phyloP scores from a whole-genome alignment of 2,888 invertebrate species.

The Nomada flava region DNA sequence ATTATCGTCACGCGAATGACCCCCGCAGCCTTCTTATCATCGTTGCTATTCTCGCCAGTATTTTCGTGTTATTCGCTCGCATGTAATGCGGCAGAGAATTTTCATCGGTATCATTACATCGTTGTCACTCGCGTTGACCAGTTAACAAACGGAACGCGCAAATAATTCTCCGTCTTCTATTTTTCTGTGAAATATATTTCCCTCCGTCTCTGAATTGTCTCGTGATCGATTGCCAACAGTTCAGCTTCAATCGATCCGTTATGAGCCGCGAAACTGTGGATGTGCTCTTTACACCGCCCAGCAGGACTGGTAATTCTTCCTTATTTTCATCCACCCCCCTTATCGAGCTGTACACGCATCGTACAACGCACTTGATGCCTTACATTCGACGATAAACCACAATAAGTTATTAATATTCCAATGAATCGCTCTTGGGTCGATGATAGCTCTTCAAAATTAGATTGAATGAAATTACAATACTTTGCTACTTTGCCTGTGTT shows the following conservation, averaged over 20 bases:
- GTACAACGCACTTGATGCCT: not conserved
- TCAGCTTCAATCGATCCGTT: not conserved
- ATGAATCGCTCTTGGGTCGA: not conserved
- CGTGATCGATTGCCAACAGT: constrained; percentile 3
- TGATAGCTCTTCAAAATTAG: constrained; percentile 5
- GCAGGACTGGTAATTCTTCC: constrained; percentile 58
- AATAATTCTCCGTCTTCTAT: not conserved
- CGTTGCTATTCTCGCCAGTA: constrained; percentile 49
- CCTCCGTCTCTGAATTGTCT: not conserved
- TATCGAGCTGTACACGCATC: not conserved
- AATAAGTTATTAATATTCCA: constrained; percentile 15
- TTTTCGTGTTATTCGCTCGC: constrained; percentile 48
- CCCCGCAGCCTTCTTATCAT: constrained; percentile 65
- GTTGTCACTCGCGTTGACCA: constrained; percentile 29
- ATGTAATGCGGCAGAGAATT: constrained; percentile 36
- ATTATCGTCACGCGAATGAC: constrained; percentile 63
- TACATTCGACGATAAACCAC: constrained; percentile 6
- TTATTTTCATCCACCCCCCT: not conserved
- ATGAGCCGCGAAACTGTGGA: constrained; percentile 59
- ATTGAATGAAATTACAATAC: not conserved
- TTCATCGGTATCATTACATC: constrained; percentile 42
- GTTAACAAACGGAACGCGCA: constrained; percentile 10
- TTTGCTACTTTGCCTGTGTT: no score
- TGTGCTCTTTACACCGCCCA: constrained; percentile 39
- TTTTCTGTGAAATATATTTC: not conserved